Base-by-base conservation (phyloP, 2,113 vertebrate species). In the Phyllostomus discolor region DNA sequence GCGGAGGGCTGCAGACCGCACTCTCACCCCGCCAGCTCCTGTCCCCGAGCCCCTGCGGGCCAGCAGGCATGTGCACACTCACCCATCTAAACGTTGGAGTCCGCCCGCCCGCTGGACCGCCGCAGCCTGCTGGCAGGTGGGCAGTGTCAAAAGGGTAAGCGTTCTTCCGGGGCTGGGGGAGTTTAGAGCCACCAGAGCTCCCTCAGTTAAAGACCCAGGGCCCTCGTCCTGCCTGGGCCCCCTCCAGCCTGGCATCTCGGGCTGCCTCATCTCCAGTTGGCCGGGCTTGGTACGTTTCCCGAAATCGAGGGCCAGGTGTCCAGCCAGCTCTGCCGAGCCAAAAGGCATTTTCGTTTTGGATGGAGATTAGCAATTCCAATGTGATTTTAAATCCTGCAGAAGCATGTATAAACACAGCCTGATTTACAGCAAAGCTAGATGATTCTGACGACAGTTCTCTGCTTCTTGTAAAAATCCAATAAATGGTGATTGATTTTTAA, bases 341-440 rank as follows among this genome's bases (percentile, higher is more conserved):
- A 82, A 79, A 94, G 62, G 4, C 88, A 75, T 96, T 96, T 92
- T 67, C 93, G 94, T 91, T 96, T 81, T 85, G 92, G 52, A 82
- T 88, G 86, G 59, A 78, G 95, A 94, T 96, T 57, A 94, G 91
- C 90, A 92, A 95, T 96, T 96, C 76, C 31, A 57, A 73, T 94
- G 69, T 86, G 90, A 95, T 96, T 82, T 82, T 92, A 82, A 92
- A 91, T 90, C 88, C 72, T 73, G 90, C 76, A 73, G 88, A 89
- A 94, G 92, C 85, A 66, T 96, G 88, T 92, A 62, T 94, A 96
- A 82, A 92, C 70, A 91, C 69, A 88, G 92, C 67, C 94, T 64
- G 85, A 59, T 88, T 94, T 95, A 22, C 48, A 38, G 35, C 19
- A 31, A 41, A 72, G 43, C 69, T 46, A 35, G 64, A 28, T 90